These are phyloP conservation scores for Seira sanloemensis DNA, from an alignment of 2,888 invertebrate genomes.

Conservation along the genomic window DNA sequence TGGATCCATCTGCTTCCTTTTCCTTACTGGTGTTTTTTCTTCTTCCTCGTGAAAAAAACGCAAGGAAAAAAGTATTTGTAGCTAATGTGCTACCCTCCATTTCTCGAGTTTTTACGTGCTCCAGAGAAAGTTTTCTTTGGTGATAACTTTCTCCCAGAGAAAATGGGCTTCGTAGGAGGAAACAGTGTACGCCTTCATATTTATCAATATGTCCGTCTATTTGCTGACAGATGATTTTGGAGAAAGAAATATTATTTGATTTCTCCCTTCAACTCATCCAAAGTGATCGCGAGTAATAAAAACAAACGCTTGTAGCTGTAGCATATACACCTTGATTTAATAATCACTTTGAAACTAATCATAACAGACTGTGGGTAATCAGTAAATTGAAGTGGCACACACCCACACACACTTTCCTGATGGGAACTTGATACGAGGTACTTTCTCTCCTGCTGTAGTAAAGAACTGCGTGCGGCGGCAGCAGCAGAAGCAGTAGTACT, in stretches of 20 bases:
- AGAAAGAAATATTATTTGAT: not conserved
- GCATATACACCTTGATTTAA: not conserved
- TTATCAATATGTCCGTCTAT: constrained; percentile 14
- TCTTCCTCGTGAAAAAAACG: too few relatives aligned
- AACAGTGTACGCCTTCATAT: constrained; percentile 20
- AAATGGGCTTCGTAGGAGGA: constrained; percentile 34
- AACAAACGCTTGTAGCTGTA: not conserved
- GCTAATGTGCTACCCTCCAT: not conserved
- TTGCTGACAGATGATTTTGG: not conserved
- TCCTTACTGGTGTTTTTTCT: not conserved
- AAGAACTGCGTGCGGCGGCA: too few relatives aligned
- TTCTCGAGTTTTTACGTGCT: not conserved
- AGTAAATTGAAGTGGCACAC: too few relatives aligned
- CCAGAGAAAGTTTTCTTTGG: constrained; percentile 40
- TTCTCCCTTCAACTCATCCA: not conserved
- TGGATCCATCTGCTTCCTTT: constrained; percentile 3
- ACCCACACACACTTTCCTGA: too few relatives aligned
- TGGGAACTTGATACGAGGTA: too few relatives aligned
- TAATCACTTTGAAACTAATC: not conserved
- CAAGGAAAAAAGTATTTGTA: not conserved
- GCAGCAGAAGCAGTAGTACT: too few relatives aligned
- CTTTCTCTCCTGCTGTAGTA: too few relatives aligned
- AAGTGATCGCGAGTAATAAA: not conserved
- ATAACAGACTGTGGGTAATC: not conserved
- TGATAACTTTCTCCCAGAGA: constrained; percentile 11